These are phyloP conservation scores for Xylota sylvarum DNA, from an alignment of 2,888 invertebrate genomes.

Conservation along the genomic window DNA sequence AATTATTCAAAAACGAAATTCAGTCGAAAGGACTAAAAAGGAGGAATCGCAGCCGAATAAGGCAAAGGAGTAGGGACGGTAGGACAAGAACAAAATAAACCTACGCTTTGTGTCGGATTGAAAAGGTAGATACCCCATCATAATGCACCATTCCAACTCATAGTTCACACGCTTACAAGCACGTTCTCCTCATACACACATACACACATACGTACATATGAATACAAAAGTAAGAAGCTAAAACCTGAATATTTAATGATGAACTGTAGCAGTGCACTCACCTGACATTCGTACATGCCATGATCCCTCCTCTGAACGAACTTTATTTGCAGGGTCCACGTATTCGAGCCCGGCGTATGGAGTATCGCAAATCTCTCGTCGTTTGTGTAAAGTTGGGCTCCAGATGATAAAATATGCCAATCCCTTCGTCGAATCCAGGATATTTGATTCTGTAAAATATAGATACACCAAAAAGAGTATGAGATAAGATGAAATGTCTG, in stretches of 20 bases:
- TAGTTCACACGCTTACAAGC: slow-evolving; percentile 2
- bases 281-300: slow-evolving; percentile 97
- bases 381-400: slow-evolving; percentile 95
- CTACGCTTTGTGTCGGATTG: slow-evolving; percentile 45
- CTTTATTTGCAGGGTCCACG: slow-evolving; percentile 97
- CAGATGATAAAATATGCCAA: slow-evolving; percentile 97
- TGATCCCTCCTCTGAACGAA: slow-evolving; percentile 97
- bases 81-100: slow-evolving; percentile 55
- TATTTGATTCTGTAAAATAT: slow-evolving; percentile 88
- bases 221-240: slow-evolving; percentile 8
- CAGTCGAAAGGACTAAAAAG: not conserved
- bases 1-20: slow-evolving; percentile 73
- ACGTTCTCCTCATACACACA: not conserved
- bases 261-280: slow-evolving; percentile 83
- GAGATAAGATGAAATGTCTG: slow-evolving; percentile 43
- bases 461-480: slow-evolving; percentile 59
- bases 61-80: slow-evolving; percentile 2
- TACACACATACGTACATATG: not conserved
- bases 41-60: no score
- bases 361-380: slow-evolving; percentile 93
- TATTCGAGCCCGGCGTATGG: slow-evolving; percentile 95
- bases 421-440: slow-evolving; percentile 96
- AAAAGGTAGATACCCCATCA: slow-evolving; percentile 52
- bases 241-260: slow-evolving; percentile 73
- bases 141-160: slow-evolving; percentile 35